Evolutionary conservation across 1,140 invertebrate genomes (phyloP).

Genomic region (Elysia chlorotica): DNA sequence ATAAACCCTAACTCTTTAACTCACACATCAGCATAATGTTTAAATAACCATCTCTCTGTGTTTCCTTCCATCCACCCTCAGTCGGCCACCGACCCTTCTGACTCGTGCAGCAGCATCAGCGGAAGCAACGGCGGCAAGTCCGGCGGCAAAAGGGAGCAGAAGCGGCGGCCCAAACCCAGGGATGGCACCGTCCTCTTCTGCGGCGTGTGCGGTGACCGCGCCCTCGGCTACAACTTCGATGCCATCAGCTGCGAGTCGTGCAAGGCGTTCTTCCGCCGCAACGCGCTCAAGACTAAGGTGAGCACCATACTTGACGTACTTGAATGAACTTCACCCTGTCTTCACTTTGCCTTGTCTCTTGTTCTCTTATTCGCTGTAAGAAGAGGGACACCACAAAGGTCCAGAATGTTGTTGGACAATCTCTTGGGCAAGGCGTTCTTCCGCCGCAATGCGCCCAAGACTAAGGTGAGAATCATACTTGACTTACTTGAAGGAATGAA

Average conservation of each 20-base stretch:
- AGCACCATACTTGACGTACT: too few relatives aligned
- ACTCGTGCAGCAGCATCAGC: too few relatives aligned
- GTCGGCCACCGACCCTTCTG: too few relatives aligned
- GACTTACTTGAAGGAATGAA: too few relatives aligned
- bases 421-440: constrained; percentile 92
- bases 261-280: constrained; percentile 95
- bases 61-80: too few relatives aligned
- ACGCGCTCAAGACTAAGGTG: constrained; percentile 89
- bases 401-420: neutral
- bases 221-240: constrained; percentile 96
- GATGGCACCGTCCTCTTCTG: constrained; percentile 52
- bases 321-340: too few relatives aligned
- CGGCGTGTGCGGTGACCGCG: constrained; percentile 84
- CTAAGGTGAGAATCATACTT: too few relatives aligned
- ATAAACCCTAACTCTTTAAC: too few relatives aligned
- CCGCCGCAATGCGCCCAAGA: constrained; percentile 88
- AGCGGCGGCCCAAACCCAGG: constrained; percentile 51
- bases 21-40: too few relatives aligned
- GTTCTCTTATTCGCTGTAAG: neutral
- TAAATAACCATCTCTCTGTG: too few relatives aligned
- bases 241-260: constrained; percentile 97
- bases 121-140: too few relatives aligned
- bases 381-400: neutral
- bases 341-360: neutral
- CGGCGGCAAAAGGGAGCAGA: constrained; percentile 51